phyloP scores from a whole-genome alignment of 1,140 invertebrate species.

The Armadillidium nasatum region DNA sequence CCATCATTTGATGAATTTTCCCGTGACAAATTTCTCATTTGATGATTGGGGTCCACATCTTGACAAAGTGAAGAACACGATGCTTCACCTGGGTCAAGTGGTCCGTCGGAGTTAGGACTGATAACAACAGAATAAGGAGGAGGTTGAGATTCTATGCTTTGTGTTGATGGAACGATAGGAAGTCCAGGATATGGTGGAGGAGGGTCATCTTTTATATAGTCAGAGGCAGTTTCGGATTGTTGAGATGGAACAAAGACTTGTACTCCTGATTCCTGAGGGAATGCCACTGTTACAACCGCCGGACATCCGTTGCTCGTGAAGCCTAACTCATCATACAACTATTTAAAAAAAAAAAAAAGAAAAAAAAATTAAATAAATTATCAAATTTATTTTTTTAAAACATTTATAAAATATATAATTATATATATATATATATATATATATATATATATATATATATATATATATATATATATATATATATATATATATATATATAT shows the following conservation, averaged over 20 bases:
- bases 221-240: not conserved
- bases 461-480: too few species aligned
- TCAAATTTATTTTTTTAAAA: too few species aligned
- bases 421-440: too few species aligned
- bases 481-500: too few species aligned
- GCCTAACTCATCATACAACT: not conserved
- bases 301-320: not conserved
- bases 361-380: too few species aligned
- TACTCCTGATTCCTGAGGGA: not conserved
- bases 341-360: not conserved
- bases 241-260: not conserved
- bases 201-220: conserved; percentile 5
- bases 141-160: not conserved
- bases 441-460: too few species aligned
- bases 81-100: not conserved
- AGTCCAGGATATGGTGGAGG: not conserved
- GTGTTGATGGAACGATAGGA: not conserved
- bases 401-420: too few species aligned
- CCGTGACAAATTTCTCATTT: too few species aligned
- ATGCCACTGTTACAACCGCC: not conserved
- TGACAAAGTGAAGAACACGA: not conserved
- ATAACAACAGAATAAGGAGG: not conserved
- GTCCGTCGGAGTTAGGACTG: not conserved
- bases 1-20: too few species aligned
- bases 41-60: not conserved